Conservation (phyloP, 1,140 invertebrate genomes). For the Meloidogyne exigua region DNA sequence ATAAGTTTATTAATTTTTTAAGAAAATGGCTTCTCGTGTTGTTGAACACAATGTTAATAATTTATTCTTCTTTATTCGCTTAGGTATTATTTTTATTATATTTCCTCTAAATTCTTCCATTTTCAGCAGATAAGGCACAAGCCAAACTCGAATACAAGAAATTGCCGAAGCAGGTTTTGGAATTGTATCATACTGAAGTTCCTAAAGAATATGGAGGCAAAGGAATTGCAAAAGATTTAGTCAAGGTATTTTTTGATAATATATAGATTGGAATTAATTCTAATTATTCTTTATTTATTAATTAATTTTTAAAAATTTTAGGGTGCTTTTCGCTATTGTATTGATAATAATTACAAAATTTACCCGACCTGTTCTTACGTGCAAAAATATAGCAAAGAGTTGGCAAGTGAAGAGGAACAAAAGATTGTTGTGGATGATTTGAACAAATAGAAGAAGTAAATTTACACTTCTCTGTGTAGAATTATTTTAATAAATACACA, state of each 20-base stretch:
- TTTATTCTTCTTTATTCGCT: slow-evolving; percentile 35
- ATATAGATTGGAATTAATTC: too few relatives aligned
- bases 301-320: not conserved
- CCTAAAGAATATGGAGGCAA: slow-evolving; percentile 31
- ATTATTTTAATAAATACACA: too few relatives aligned
- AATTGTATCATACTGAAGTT: slow-evolving; percentile 40
- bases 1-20: not conserved
- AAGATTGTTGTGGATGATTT: slow-evolving; percentile 26
- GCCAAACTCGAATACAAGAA: slow-evolving; percentile 39
- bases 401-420: slow-evolving; percentile 34
- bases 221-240: slow-evolving; percentile 36
- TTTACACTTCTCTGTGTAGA: too few relatives aligned
- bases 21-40: not conserved
- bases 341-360: slow-evolving; percentile 35
- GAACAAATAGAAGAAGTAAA: not conserved
- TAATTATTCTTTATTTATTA: not conserved
- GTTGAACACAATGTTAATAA: slow-evolving; percentile 31
- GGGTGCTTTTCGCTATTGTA: slow-evolving; percentile 33
- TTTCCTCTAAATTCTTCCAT: slow-evolving; percentile 10
- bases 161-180: slow-evolving; percentile 30
- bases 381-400: slow-evolving; percentile 26
- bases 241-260: slow-evolving; percentile 28
- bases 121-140: slow-evolving; percentile 35
- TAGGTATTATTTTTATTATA: slow-evolving; percentile 29
- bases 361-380: slow-evolving; percentile 34